phyloP scores from a whole-genome alignment of 2,797 vertebrate genomes.

The Amblyopsis hoosieri region DNA sequence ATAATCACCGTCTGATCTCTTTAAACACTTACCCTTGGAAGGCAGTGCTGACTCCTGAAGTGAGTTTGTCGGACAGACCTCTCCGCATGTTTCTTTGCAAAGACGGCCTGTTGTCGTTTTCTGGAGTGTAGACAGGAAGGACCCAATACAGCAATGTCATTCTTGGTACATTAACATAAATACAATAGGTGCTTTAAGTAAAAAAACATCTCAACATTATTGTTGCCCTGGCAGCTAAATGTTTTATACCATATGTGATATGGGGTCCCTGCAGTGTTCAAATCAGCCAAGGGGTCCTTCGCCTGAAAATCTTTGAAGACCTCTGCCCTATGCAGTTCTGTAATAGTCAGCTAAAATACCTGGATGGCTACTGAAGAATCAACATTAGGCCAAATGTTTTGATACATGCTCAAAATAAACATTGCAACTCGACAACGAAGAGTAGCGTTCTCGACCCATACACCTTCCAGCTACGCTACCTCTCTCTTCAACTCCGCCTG shows the following conservation, averaged over 20 bases:
- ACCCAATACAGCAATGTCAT: conserved; percentile 18
- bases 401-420: not conserved
- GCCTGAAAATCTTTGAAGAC: no score
- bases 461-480: conserved; percentile 43
- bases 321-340: no score
- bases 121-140: conserved; percentile 51
- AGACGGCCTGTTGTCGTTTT: conserved; percentile 71
- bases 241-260: no score
- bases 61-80: conserved; percentile 56
- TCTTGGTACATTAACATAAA: not conserved
- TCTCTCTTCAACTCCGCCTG: conserved; percentile 78
- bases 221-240: no score
- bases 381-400: no score
- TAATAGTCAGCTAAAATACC: no score
- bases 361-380: no score
- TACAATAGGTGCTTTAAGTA: no score
- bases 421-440: not conserved
- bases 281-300: no score
- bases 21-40: conserved; percentile 64
- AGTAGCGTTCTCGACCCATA: not conserved
- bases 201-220: no score
- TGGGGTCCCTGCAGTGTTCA: no score
- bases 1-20: not conserved
- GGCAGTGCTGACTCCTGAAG: conserved; percentile 78
- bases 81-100: conserved; percentile 78